phyloP scores from a whole-genome alignment of 2,888 invertebrate genomes.

The Morpho deidamia region DNA sequence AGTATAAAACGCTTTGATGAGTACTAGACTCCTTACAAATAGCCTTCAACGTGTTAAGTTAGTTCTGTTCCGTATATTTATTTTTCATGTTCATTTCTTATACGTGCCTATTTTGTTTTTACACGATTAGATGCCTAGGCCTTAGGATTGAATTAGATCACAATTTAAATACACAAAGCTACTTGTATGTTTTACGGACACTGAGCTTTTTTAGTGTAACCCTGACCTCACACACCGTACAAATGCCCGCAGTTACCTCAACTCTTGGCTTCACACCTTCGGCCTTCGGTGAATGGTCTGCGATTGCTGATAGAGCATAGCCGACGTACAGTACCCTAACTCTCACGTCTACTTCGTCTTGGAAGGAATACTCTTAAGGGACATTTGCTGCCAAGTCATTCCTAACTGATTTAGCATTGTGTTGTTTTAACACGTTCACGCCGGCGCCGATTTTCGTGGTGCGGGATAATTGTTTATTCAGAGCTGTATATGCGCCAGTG shows the following conservation, averaged over 20 bases:
- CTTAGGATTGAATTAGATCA: slow-evolving; percentile 75
- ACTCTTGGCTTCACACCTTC: slow-evolving; percentile 77
- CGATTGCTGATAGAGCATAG: slow-evolving; percentile 47
- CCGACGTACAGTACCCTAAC: slow-evolving; percentile 60
- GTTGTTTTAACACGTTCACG: no score
- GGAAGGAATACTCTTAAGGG: slow-evolving; percentile 59
- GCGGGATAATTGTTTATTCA: no score
- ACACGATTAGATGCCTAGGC: slow-evolving; percentile 77
- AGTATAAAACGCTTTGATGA: slow-evolving; percentile 68
- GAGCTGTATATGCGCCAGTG: no score
- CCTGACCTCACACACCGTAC: slow-evolving; percentile 75
- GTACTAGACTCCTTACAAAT: slow-evolving; percentile 71
- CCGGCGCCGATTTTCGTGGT: no score
- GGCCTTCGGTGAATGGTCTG: slow-evolving; percentile 63
- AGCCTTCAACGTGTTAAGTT: slow-evolving; percentile 72
- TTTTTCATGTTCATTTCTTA: slow-evolving; percentile 52
- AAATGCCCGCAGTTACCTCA: slow-evolving; percentile 78
- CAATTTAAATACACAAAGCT: slow-evolving; percentile 75
- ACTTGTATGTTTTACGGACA: slow-evolving; percentile 75
- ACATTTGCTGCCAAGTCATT: slow-evolving; percentile 19
- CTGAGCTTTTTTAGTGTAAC: slow-evolving; percentile 77
- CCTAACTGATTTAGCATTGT: not conserved
- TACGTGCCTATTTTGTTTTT: slow-evolving; percentile 71
- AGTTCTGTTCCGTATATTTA: slow-evolving; percentile 65
- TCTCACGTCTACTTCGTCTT: slow-evolving; percentile 45